These are phyloP conservation scores for Temnothorax unifasciatus DNA, from an alignment of 2,888 invertebrate species.

Conservation along the genomic window DNA sequence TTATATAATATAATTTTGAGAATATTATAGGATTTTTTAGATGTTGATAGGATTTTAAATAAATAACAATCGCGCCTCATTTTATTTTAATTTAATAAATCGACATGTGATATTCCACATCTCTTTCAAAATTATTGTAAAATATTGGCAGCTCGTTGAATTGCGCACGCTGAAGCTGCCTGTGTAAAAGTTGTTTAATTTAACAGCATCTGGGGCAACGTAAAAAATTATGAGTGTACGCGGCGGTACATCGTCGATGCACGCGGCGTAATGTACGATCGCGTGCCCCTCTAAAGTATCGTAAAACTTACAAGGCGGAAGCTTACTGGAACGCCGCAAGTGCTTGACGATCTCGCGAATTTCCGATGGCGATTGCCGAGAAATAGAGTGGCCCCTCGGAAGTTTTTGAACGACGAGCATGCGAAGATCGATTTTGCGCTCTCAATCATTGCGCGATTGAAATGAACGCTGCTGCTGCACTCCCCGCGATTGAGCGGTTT, in stretches of 20 bases:
- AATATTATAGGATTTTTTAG: background rate
- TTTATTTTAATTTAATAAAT: constrained; percentile 16
- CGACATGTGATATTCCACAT: background rate
- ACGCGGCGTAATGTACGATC: constrained; percentile 51
- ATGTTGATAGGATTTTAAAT: background rate
- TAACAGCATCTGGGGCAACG: constrained; percentile 33
- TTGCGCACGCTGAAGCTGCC: background rate
- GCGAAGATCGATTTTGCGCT: constrained; percentile 40
- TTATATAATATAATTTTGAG: constrained; percentile 7
- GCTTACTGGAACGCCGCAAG: constrained; percentile 65
- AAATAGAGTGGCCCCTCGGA: constrained; percentile 42
- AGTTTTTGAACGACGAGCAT: constrained; percentile 40
- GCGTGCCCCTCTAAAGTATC: constrained; percentile 69
- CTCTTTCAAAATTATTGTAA: constrained; percentile 7
- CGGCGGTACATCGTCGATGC: constrained; percentile 44
- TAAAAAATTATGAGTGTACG: constrained; percentile 52
- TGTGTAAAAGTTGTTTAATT: constrained; percentile 46
- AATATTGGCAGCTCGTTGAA: constrained; percentile 3
- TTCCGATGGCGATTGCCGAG: constrained; percentile 67
- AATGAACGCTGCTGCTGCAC: constrained; percentile 15
- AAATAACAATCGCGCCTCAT: background rate
- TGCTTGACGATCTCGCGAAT: constrained; percentile 76
- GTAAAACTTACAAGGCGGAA: constrained; percentile 71
- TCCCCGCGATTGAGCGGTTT: constrained; percentile 39
- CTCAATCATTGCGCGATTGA: constrained; percentile 45